A percentile compares a stretch with the other conserved stretches of the same genome.
phyloP scores from a whole-genome alignment of 2,113 vertebrate genomes.

The Oreochromis niloticus region DNA sequence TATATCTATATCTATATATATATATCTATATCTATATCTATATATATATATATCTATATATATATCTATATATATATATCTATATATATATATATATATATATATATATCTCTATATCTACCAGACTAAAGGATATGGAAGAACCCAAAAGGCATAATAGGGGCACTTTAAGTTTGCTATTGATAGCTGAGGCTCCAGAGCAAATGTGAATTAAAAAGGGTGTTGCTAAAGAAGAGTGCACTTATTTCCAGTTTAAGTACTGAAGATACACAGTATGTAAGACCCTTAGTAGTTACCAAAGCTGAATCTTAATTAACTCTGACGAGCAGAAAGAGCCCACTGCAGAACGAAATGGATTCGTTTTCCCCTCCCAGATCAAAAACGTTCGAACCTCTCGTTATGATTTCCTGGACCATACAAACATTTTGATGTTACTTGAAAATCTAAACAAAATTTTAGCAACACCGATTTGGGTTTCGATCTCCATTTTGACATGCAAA shows the following conservation, averaged over 20 bases:
- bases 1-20: too few species aligned
- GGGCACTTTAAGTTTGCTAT: constrained; percentile 8
- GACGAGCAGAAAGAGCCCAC: constrained; percentile 69
- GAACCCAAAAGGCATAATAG: not conserved
- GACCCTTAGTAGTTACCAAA: constrained; percentile 91
- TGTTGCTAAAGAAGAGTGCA: constrained; percentile 83
- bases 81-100: too few species aligned
- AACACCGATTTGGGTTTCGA: constrained; percentile 88
- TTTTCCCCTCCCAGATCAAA: constrained; percentile 69
- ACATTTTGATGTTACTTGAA: constrained; percentile 68
- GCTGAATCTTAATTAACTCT: constrained; percentile 76
- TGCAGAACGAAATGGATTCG: constrained; percentile 75
- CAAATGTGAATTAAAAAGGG: constrained; percentile 58
- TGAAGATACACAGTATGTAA: constrained; percentile 72
- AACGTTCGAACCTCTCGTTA: constrained; percentile 25
- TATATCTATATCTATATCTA: too few species aligned
- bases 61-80: too few species aligned
- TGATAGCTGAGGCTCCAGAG: constrained; percentile 51
- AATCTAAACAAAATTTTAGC: constrained; percentile 58
- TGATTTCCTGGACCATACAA: constrained; percentile 44
- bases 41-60: too few species aligned
- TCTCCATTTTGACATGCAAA: constrained; percentile 93
- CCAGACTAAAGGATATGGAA: not conserved
- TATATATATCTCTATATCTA: too few species aligned
- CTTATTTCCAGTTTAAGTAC: constrained; percentile 76